Base-by-base conservation (phyloP, 2,113 vertebrate genomes). In the Haplochromis burtoni region DNA sequence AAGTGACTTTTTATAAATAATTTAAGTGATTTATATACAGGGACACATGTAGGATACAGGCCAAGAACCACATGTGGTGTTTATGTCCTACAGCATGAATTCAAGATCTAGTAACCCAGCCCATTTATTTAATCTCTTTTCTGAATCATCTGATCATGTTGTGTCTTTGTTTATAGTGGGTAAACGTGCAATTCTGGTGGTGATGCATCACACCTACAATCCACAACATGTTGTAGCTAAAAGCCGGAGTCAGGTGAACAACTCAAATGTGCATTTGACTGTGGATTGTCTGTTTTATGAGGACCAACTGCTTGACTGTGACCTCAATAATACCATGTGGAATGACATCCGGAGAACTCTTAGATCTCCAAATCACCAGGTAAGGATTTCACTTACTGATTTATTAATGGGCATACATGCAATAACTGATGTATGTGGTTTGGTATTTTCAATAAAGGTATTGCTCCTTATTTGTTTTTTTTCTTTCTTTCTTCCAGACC, bases 281-380 rank as follows among this genome's bases (percentile, higher is more conserved):
- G 91, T 95, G 59, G 88, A 94, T 83, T 55, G 1, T 38, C 87
- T 95, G 9, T 91, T 94, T 73, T 1, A 80, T 12, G 21, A 93
- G 4, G 1, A 19, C 2, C 3, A 7, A 0, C 19, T 94, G 14
- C 73, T 94, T 57, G 1, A 6, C 0, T 89, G 82, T 21, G 0
- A 3, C 0, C 13, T 3, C 35, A 96, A 94, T 57, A 1, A 81
- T 0, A 8, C 1, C 0, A 86, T 79, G 1, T 17, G 51, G 47
- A 0, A 38, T 21, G 16, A 68, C 10, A 68, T 68, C 33, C 61
- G 11, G 61, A 38, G 10, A 68, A 68, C 61, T 38, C 33, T 68
- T 68, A 68, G 33, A 38, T 68, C n/a, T 71, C 12, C 38, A 71
- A 9, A 42, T 71, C 66, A 24, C 38, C 68, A 7, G 40, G 68